A percentile compares a stretch with the other conserved stretches of the same genome.
These are phyloP conservation scores for Ciona savignyi DNA, from an alignment of 23 tunicate genomes.

Conservation along the genomic window DNA sequence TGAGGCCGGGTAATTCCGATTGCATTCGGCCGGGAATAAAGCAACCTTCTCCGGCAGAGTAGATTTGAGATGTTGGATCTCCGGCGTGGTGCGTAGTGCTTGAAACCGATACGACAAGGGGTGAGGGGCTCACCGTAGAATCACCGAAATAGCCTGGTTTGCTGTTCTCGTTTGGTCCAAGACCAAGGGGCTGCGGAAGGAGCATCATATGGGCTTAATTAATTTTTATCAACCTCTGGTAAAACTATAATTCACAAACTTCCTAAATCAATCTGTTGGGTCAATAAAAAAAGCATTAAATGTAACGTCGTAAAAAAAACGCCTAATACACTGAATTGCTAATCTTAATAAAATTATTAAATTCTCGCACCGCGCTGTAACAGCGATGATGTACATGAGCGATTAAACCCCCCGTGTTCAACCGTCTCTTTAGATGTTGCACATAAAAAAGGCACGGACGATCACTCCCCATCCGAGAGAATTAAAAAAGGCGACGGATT, in stretches of 20 bases:
- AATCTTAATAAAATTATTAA: too few species aligned
- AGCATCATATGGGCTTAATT: slow-evolving; percentile 37
- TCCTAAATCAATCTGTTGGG: neutral
- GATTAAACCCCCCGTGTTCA: neutral
- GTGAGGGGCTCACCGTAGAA: slow-evolving; percentile 21
- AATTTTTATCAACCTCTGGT: neutral
- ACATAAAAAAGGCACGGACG: neutral
- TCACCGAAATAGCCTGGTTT: slow-evolving; percentile 29
- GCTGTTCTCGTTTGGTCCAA: slow-evolving; percentile 48
- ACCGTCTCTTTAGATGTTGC: neutral
- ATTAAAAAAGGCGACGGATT: neutral
- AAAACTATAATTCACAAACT: too few species aligned
- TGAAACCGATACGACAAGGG: slow-evolving; percentile 22
- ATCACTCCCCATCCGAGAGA: neutral
- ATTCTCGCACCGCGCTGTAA: too few species aligned
- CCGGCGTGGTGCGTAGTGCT: slow-evolving; percentile 25
- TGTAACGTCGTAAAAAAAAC: too few species aligned
- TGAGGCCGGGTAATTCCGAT: slow-evolving; percentile 62
- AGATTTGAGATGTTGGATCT: slow-evolving; percentile 12
- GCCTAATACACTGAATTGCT: too few species aligned
- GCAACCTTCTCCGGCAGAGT: slow-evolving; percentile 59
- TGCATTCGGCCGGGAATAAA: slow-evolving; percentile 75
- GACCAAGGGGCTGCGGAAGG: slow-evolving; percentile 53
- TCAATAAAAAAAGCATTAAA: too few species aligned
- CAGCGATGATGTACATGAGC: neutral